phyloP scores from a whole-genome alignment of 2,888 invertebrate species.

The Lycocerus yunnanus region DNA sequence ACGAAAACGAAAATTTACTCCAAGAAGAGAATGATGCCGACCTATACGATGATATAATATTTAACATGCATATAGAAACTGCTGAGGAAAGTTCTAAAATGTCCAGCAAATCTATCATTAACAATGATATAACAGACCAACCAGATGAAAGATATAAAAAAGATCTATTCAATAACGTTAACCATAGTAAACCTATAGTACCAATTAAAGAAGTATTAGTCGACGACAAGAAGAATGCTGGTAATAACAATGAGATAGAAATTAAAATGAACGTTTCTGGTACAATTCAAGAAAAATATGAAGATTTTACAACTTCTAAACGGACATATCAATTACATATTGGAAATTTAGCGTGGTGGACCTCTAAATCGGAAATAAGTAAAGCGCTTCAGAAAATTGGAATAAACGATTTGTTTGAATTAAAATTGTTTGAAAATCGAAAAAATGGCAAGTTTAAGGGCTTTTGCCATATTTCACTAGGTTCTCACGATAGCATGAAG shows the following conservation, averaged over 20 bases:
- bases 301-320: conserved; percentile 70
- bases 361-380: conserved; percentile 93
- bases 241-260: too few relatives aligned
- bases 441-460: conserved; percentile 99
- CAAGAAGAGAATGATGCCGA: conserved; percentile 66
- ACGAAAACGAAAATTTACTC: conserved; percentile 80
- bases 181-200: conserved; percentile 37
- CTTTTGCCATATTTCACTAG: conserved; percentile 93
- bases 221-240: too few relatives aligned
- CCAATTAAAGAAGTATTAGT: conserved; percentile 29
- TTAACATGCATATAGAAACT: conserved; percentile 70
- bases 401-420: conserved; percentile 92
- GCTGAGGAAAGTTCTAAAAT: conserved; percentile 64
- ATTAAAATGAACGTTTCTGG: too few relatives aligned
- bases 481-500: conserved; percentile 88
- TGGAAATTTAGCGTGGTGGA: conserved; percentile 99
- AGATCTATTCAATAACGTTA: neutral
- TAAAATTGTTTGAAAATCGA: conserved; percentile 99
- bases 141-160: too few relatives aligned
- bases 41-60: conserved; percentile 93
- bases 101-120: conserved; percentile 58
- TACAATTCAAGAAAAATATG: conserved; percentile 70
- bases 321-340: conserved; percentile 92
- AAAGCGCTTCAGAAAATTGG: conserved; percentile 89
- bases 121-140: neutral